Evolutionary conservation across 2,888 invertebrate genomes (phyloP), one percentile per base, ranked within the genome.

Genomic region (Xestia rhomboidea): DNA sequence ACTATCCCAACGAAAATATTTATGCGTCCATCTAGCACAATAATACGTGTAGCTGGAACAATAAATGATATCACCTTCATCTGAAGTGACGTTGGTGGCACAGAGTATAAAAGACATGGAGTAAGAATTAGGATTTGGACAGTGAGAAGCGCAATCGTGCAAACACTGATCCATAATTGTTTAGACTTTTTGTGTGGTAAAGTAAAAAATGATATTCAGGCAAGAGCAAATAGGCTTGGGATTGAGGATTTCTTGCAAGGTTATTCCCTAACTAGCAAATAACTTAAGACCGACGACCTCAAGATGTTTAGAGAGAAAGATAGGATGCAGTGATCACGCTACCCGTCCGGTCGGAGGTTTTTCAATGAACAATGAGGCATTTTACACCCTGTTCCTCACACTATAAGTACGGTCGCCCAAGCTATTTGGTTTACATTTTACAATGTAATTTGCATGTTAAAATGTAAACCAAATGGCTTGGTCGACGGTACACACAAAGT

Each of bases 1-100:
- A 78, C 60, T 78, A 73, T 62, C 18, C 34, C n/a, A 78, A 82
- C 67, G 68, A 86, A 86, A 86, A 84, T 83, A 86, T 84, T 73
- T 86, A 83, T 78, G 66, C 51, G 74, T 44, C 62, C 63, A 62
- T 62, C 69, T 51, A 70, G 41, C 54, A 76, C 64, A 79, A 75
- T 72, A 75, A 75, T 72, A 82, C 67, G 30, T 73, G 63, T 63
- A 70, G 69, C 72, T 66, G 49, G 41, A 72, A 77, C 72, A 81
- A 87, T 87, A 82, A 84, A 84, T 85, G 79, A 86, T 89, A 86
- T 87, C 83, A 85, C 68, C 83, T 80, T 69, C 71, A 72, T 86
- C 64, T 74, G 60, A 73, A 77, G 46, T 77, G 72, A 79, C 71
- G 77, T 69, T 34, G 63, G 27, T 41, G 51, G 44, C 73, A 76